phyloP scores from a whole-genome alignment of 2,797 vertebrate genomes.

The Micropoecilia bifurca region DNA sequence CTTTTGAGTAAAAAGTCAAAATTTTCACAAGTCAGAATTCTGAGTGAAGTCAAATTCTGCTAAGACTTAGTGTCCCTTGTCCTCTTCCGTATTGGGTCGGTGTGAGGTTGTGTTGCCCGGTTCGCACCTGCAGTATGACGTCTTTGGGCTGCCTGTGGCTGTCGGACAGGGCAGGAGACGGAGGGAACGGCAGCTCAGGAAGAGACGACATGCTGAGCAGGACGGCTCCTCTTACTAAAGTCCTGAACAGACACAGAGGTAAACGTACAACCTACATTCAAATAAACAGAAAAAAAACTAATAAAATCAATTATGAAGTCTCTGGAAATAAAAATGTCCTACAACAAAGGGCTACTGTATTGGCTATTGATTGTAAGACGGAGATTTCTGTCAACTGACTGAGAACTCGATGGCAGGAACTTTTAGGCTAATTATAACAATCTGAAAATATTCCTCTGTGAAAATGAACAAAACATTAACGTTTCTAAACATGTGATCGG shows the following conservation, averaged over 20 bases:
- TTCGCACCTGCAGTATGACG: slow-evolving; percentile 76
- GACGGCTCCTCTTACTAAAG: slow-evolving; percentile 67
- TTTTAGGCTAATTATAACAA: not conserved
- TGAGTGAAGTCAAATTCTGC: too few species aligned
- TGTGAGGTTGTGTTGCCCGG: slow-evolving; percentile 18
- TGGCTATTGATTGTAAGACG: too few species aligned
- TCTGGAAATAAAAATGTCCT: too few species aligned
- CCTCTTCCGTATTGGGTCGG: not conserved
- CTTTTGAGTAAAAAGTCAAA: too few species aligned
- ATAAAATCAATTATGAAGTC: not conserved
- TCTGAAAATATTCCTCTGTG: not conserved
- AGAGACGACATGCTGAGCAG: slow-evolving; percentile 76
- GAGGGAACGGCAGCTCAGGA: slow-evolving; percentile 39
- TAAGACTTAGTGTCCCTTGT: too few species aligned
- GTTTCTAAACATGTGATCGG: not conserved
- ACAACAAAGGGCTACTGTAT: too few species aligned
- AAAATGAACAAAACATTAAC: not conserved
- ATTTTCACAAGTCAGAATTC: too few species aligned
- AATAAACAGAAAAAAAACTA: not conserved
- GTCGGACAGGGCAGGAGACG: slow-evolving; percentile 73
- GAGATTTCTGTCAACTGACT: not conserved
- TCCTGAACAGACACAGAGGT: slow-evolving; percentile 47
- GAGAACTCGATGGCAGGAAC: too few species aligned
- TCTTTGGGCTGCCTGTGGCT: slow-evolving; percentile 68
- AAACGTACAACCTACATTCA: not conserved